phyloP scores from a whole-genome alignment of 2,888 invertebrate species.

The Callimorpha dominula region DNA sequence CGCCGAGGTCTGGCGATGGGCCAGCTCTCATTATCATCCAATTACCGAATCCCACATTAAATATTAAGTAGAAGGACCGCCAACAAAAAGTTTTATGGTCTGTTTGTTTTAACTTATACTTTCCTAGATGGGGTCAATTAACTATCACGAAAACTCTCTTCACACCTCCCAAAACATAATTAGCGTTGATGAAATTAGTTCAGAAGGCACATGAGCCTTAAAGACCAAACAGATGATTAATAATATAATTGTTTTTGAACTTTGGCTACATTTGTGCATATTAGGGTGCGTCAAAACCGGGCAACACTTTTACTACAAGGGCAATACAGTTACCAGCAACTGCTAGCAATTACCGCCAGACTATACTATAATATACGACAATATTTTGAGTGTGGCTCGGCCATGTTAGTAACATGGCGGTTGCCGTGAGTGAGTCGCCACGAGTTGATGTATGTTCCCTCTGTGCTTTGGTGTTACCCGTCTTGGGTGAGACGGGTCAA shows the following conservation, averaged over 20 bases:
- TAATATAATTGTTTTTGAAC: not conserved
- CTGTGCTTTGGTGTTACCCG: too few relatives aligned
- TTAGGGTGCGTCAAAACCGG: too few relatives aligned
- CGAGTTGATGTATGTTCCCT: too few relatives aligned
- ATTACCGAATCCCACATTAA: conserved; percentile 47
- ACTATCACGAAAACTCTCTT: not conserved
- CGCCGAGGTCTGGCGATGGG: conserved; percentile 11
- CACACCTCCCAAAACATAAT: conserved; percentile 3
- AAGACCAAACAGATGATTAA: not conserved
- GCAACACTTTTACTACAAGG: too few relatives aligned
- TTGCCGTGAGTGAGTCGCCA: too few relatives aligned
- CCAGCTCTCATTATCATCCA: conserved; percentile 53
- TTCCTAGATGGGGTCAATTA: not conserved
- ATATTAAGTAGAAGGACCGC: conserved; percentile 13
- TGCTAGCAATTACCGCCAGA: too few relatives aligned
- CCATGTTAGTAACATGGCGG: too few relatives aligned
- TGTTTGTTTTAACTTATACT: conserved; percentile 12
- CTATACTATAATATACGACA: too few relatives aligned
- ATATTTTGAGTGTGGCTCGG: too few relatives aligned
- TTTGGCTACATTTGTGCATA: too few relatives aligned
- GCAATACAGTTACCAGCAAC: too few relatives aligned
- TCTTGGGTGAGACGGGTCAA: too few relatives aligned
- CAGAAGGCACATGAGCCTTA: not conserved
- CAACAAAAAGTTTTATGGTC: conserved; percentile 8
- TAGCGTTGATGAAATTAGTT: not conserved